Evolutionary conservation across 2,797 vertebrate genomes (phyloP).

Genomic region (Miichthys miiuy): DNA sequence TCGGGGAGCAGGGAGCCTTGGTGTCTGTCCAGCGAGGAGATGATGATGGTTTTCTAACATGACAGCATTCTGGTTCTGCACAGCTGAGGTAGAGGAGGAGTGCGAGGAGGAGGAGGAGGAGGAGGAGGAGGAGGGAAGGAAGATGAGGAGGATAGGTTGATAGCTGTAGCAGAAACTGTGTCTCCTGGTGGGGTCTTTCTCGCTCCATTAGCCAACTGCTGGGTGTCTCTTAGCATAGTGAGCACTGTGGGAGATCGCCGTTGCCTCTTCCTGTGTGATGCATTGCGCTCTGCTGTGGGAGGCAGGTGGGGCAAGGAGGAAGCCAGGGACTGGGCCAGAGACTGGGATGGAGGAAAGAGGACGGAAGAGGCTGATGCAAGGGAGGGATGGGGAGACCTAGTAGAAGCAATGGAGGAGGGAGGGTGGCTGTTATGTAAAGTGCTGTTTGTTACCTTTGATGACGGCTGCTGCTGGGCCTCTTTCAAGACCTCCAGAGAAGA

Average conservation of each 20-base stretch:
- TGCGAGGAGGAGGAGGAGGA: constrained; percentile 61
- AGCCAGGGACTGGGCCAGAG: constrained; percentile 76
- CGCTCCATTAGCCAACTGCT: constrained; percentile 75
- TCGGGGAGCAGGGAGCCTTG: constrained; percentile 61
- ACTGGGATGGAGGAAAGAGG: constrained; percentile 77
- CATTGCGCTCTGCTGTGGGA: constrained; percentile 70
- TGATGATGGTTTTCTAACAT: constrained; percentile 79
- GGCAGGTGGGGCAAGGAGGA: constrained; percentile 72
- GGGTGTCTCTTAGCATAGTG: constrained; percentile 84
- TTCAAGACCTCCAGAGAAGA: constrained; percentile 75
- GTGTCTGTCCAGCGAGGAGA: constrained; percentile 61
- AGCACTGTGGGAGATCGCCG: constrained; percentile 88
- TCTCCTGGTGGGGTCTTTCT: constrained; percentile 73
- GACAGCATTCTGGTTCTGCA: constrained; percentile 72
- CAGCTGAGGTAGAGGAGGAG: constrained; percentile 80
- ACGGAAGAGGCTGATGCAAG: constrained; percentile 77
- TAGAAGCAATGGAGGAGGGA: constrained; percentile 71
- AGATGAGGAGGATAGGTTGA: constrained; percentile 78
- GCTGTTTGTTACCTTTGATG: constrained; percentile 90
- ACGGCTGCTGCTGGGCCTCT: constrained; percentile 79
- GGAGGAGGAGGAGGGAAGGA: constrained; percentile 54
- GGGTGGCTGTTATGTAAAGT: constrained; percentile 91
- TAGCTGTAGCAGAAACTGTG: constrained; percentile 67
- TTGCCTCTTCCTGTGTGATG: constrained; percentile 84
- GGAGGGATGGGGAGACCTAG: constrained; percentile 77